Evolutionary conservation across 2,797 vertebrate species (phyloP).

Genomic region (Lithobates sylvaticus): DNA sequence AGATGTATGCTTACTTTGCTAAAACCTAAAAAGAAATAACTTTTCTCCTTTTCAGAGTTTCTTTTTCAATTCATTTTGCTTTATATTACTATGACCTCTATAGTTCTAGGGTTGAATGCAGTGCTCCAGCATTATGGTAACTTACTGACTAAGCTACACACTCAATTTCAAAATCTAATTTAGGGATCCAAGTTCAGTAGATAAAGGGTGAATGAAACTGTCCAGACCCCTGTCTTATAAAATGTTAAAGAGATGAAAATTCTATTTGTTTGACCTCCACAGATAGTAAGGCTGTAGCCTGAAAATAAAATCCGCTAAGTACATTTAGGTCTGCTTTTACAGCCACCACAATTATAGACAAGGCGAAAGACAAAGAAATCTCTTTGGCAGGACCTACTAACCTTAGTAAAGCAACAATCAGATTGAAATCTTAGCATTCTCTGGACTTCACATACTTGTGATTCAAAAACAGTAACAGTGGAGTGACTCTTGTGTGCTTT

Average conservation of each 20-base stretch:
- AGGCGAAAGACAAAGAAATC: conserved; percentile 61
- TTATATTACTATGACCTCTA: conserved; percentile 68
- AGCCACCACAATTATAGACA: conserved; percentile 57
- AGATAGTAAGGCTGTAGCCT: conserved; percentile 58
- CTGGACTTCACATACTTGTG: conserved; percentile 28
- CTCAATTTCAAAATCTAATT: conserved; percentile 83
- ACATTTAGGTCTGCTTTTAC: conserved; percentile 60
- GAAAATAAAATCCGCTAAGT: conserved; percentile 55
- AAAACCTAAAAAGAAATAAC: conserved; percentile 57
- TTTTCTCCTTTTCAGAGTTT: conserved; percentile 61
- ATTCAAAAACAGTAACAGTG: conserved; percentile 51
- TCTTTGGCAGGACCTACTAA: conserved; percentile 59
- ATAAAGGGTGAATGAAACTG: conserved; percentile 76
- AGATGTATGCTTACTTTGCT: conserved; percentile 54
- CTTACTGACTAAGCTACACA: conserved; percentile 58
- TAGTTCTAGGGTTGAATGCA: conserved; percentile 67
- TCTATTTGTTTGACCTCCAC: conserved; percentile 64
- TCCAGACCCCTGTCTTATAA: conserved; percentile 67
- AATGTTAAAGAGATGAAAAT: conserved; percentile 62
- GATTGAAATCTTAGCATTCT: conserved; percentile 57
- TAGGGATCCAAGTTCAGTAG: conserved; percentile 69
- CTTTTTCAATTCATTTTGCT: conserved; percentile 74
- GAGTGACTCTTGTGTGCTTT: conserved; percentile 23
- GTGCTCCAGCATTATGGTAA: conserved; percentile 67
- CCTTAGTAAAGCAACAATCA: conserved; percentile 56